Conservation (phyloP, 2,888 invertebrate species). For the Chymomyza fuscimana region DNA sequence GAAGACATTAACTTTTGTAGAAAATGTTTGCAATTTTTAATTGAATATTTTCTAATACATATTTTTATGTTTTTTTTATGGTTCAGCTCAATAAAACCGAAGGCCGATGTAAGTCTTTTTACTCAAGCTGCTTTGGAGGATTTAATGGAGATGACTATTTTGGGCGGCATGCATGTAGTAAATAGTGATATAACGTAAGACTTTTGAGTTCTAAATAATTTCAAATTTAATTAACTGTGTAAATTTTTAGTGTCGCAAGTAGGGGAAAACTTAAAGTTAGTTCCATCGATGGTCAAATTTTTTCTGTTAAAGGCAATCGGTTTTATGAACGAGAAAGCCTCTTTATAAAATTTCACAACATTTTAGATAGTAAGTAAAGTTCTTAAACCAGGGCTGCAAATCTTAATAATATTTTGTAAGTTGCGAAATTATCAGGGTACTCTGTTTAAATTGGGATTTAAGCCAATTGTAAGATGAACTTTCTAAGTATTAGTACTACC, state of each 20-base stretch:
- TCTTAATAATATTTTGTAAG: not conserved
- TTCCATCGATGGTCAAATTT: conserved; percentile 37
- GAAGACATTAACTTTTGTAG: too few species aligned
- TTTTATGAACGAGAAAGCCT: conserved; percentile 43
- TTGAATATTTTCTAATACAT: not conserved
- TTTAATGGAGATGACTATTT: conserved; percentile 36
- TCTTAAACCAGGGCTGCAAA: not conserved
- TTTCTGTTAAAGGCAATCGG: not conserved
- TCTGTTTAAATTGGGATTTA: too few species aligned
- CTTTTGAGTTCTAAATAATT: not conserved
- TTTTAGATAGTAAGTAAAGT: conserved; percentile 49
- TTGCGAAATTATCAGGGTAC: too few species aligned
- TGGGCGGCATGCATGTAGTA: conserved; percentile 48
- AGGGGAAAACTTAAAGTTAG: conserved; percentile 31
- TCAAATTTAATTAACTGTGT: not conserved
- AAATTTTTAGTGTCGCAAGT: conserved; percentile 43
- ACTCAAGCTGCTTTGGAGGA: conserved; percentile 50
- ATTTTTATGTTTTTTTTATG: not conserved
- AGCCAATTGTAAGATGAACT: too few species aligned
- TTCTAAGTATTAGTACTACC: too few species aligned
- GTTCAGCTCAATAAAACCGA: conserved; percentile 42
- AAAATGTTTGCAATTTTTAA: too few species aligned
- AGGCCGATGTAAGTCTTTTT: conserved; percentile 41
- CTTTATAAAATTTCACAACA: conserved; percentile 40
- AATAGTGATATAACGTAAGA: conserved; percentile 47